Percentiles rank a stretch among this genome's conserved stretches.
Evolutionary conservation across 53 echinoderm and acorn worm species (phyloP).

Genomic region (Echinarachnius parma): DNA sequence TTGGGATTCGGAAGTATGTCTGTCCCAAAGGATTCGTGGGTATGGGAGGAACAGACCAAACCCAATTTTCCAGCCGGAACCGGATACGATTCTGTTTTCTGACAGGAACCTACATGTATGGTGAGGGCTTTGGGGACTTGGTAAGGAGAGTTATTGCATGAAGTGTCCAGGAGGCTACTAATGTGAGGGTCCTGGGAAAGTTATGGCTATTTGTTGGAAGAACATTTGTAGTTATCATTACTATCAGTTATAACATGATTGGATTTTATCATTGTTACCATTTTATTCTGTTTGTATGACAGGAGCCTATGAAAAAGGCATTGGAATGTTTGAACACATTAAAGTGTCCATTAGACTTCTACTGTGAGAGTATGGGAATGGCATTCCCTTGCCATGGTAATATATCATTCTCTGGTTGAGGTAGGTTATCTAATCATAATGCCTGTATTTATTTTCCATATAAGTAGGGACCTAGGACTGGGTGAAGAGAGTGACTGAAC

Average conservation of each 20-base stretch:
- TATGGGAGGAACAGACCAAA: slow-evolving; percentile 67
- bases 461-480: slow-evolving; percentile 67
- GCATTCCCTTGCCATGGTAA: no score
- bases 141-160: slow-evolving; percentile 67
- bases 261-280: no score
- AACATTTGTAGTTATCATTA: slow-evolving; percentile 83
- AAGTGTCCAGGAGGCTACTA: slow-evolving; percentile 77
- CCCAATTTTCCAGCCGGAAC: slow-evolving; percentile 82
- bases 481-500: slow-evolving; percentile 66
- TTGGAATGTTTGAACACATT: no score
- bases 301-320: no score
- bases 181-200: slow-evolving; percentile 82
- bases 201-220: slow-evolving; percentile 52
- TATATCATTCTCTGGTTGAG: no score
- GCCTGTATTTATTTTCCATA: no score
- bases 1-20: no score
- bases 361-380: no score
- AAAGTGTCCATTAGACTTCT: no score
- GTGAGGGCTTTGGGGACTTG: slow-evolving; percentile 54
- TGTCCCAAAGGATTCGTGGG: slow-evolving; percentile 87
- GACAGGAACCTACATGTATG: slow-evolving; percentile 73
- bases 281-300: no score
- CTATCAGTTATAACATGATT: no score
- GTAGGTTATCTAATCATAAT: no score
- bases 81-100: slow-evolving; percentile 60